Evolutionary conservation across 2,888 invertebrate species (phyloP).

Genomic region (Fissipunctia ypsillon): DNA sequence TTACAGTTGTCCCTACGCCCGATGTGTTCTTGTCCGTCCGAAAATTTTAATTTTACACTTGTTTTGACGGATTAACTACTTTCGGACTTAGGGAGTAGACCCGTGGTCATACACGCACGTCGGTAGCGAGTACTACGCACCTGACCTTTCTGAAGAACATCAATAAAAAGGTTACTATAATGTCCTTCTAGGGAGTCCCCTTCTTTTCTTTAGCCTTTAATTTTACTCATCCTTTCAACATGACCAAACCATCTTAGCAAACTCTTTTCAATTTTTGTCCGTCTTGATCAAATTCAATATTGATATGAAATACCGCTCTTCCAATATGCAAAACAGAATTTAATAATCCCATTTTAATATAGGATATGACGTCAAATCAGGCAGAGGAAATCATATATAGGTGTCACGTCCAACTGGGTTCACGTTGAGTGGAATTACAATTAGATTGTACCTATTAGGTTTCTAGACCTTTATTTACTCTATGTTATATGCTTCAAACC

Average conservation of each 20-base stretch:
- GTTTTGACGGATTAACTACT: too few species aligned
- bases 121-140: neutral
- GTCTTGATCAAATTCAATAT: constrained; percentile 33
- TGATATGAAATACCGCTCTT: constrained; percentile 33
- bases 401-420: constrained; percentile 44
- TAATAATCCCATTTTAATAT: constrained; percentile 54
- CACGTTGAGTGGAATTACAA: constrained; percentile 38
- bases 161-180: neutral
- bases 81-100: too few species aligned
- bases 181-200: neutral
- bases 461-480: constrained; percentile 4
- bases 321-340: constrained; percentile 52
- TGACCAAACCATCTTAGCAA: neutral
- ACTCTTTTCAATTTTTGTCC: too few species aligned
- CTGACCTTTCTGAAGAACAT: neutral
- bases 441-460: constrained; percentile 52
- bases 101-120: neutral
- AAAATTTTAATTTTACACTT: too few species aligned
- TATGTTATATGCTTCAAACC: too few species aligned
- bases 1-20: too few species aligned
- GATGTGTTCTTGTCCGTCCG: too few species aligned
- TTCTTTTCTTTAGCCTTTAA: neutral
- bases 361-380: constrained; percentile 46
- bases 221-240: neutral
- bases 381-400: constrained; percentile 36